Evolutionary conservation across 2,797 vertebrate species (phyloP).

Genomic region (Trematomus bernacchii): DNA sequence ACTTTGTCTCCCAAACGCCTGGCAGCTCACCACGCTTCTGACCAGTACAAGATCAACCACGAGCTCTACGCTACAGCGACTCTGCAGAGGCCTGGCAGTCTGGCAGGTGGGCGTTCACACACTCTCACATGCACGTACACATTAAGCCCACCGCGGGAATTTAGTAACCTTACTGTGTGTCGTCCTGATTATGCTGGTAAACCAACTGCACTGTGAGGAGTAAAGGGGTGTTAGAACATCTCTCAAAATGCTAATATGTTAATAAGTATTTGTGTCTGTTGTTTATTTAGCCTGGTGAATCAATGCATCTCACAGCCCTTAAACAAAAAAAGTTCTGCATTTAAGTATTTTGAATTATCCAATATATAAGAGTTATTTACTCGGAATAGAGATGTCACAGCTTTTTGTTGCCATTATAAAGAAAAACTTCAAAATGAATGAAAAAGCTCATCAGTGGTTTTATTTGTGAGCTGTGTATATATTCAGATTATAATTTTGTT

Average conservation of each 20-base stretch:
- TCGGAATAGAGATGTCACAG: not conserved
- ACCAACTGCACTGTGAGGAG: not conserved
- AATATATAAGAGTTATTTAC: too few species aligned
- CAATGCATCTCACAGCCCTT: not conserved
- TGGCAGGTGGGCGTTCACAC: conserved; percentile 89
- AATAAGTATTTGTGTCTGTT: conserved; percentile 15
- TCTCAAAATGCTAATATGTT: not conserved
- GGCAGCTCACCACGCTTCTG: conserved; percentile 91
- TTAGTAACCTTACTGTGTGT: not conserved
- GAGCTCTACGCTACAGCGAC: conserved; percentile 97
- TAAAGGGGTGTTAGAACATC: not conserved
- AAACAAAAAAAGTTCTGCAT: conserved; percentile 24
- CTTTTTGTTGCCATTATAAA: conserved; percentile 9
- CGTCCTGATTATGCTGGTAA: not conserved
- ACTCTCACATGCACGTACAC: conserved; percentile 8
- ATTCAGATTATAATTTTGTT: conserved; percentile 15
- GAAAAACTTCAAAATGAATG: conserved; percentile 20
- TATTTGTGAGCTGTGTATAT: conserved; percentile 14
- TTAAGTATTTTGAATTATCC: conserved; percentile 15
- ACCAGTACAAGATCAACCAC: conserved; percentile 97
- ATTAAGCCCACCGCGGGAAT: conserved; percentile 9
- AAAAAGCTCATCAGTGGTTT: not conserved
- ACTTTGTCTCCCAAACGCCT: conserved; percentile 97
- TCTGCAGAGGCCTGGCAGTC: conserved; percentile 95
- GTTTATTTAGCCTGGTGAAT: not conserved